Evolutionary conservation across 2,113 vertebrate genomes (phyloP).

Genomic region (Dipodomys ordii): DNA sequence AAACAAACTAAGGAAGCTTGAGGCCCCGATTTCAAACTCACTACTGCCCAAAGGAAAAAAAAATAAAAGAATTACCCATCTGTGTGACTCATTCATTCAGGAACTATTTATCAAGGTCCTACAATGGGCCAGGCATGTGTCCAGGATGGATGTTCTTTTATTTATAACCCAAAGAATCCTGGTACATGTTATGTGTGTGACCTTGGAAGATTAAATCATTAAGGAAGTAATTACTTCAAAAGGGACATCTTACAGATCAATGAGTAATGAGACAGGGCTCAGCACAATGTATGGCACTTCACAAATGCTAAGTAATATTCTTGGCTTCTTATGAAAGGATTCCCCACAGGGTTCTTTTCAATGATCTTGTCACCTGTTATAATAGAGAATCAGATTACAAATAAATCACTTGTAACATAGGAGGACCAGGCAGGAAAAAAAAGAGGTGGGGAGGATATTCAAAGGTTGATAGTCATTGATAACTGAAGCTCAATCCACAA

Average conservation of each 20-base stretch:
- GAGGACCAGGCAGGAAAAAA: background rate
- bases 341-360: background rate
- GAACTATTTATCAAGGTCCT: background rate
- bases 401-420: background rate
- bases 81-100: background rate
- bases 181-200: background rate
- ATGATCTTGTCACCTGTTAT: background rate
- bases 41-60: no score
- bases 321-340: background rate
- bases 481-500: background rate
- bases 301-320: constrained; percentile 14
- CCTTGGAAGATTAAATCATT: background rate
- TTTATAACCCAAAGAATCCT: constrained; percentile 1
- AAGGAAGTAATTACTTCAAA: constrained; percentile 34
- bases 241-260: background rate
- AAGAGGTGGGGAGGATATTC: background rate
- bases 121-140: background rate
- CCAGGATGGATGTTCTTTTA: background rate
- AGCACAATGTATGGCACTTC: background rate
- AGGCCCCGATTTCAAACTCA: no score
- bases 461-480: background rate
- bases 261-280: background rate
- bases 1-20: no score
- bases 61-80: no score
- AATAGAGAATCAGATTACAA: background rate